Evolutionary conservation across 2,797 vertebrate species (phyloP).

Genomic region (Emydoidea blandingii): DNA sequence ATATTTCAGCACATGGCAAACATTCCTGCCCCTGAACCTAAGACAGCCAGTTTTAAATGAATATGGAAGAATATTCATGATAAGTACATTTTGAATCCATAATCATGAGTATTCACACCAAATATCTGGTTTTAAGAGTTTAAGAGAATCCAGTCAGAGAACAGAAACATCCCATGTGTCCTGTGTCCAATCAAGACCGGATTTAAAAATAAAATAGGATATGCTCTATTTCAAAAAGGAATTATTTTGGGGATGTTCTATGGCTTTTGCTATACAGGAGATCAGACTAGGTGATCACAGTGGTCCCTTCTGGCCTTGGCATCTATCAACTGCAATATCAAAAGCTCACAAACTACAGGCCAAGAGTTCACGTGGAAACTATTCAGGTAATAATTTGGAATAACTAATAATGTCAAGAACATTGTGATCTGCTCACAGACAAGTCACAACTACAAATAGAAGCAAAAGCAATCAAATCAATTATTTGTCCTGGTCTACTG

Average conservation of each 20-base stretch:
- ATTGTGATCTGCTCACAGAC: background rate
- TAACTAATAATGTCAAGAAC: slow-evolving; percentile 4
- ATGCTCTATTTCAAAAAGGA: background rate
- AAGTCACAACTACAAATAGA: slow-evolving; percentile 19
- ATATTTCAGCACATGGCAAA: background rate
- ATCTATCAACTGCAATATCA: background rate
- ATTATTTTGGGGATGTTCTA: background rate
- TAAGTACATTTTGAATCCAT: background rate
- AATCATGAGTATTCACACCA: background rate
- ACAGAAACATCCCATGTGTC: background rate
- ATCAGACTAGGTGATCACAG: background rate
- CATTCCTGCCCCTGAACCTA: too few species aligned
- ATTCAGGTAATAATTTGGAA: background rate
- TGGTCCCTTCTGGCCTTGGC: background rate
- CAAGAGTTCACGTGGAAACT: slow-evolving; percentile 27
- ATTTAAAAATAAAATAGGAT: background rate
- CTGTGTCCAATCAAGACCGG: background rate
- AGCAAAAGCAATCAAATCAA: slow-evolving; percentile 42
- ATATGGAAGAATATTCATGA: background rate
- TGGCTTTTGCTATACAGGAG: background rate
- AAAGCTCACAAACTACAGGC: background rate
- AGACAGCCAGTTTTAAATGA: background rate
- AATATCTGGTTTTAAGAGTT: background rate
- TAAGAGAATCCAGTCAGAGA: background rate
- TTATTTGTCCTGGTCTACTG: background rate